A percentile compares a stretch with the other conserved stretches of the same genome.
Evolutionary conservation across 2,888 invertebrate genomes (phyloP).

Genomic region (Lutraria lutraria): DNA sequence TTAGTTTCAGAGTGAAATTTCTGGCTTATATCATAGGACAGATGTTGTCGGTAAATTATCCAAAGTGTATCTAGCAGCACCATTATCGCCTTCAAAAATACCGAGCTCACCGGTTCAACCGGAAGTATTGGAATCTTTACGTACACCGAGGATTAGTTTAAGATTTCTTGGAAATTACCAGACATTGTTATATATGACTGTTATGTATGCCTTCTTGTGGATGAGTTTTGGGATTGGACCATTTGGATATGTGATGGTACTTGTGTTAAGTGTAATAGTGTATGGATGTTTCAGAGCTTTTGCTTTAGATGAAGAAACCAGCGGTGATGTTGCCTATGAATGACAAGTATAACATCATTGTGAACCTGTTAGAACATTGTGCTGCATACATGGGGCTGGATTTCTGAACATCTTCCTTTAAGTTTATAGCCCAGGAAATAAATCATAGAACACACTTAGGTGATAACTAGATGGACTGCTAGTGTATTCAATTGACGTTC

Average conservation of each 20-base stretch:
- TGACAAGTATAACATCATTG: neutral
- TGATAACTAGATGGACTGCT: too few species aligned
- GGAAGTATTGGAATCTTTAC: slow-evolving; percentile 57
- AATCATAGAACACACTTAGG: too few species aligned
- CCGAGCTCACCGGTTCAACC: slow-evolving; percentile 73
- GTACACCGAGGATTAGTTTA: slow-evolving; percentile 81
- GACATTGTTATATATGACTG: slow-evolving; percentile 88
- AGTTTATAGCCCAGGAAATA: too few species aligned
- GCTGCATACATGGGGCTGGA: too few species aligned
- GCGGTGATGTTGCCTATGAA: neutral
- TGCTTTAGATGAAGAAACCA: slow-evolving; percentile 38
- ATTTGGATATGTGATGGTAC: slow-evolving; percentile 73
- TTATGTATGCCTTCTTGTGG: slow-evolving; percentile 86
- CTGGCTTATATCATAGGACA: slow-evolving; percentile 88
- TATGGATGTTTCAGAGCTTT: slow-evolving; percentile 75
- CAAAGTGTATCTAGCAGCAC: slow-evolving; percentile 78
- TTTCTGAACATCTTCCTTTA: too few species aligned
- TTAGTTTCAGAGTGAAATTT: slow-evolving; percentile 91
- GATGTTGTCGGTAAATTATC: slow-evolving; percentile 79
- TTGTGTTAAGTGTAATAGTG: slow-evolving; percentile 66
- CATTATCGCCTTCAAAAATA: slow-evolving; percentile 85
- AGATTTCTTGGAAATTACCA: slow-evolving; percentile 90
- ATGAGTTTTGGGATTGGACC: slow-evolving; percentile 76
- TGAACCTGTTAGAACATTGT: too few species aligned
- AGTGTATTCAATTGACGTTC: too few species aligned